Evolutionary conservation across 2,797 vertebrate species (phyloP), one percentile per base, ranked within the genome.

Genomic region (Pseudochaenichthys georgianus): DNA sequence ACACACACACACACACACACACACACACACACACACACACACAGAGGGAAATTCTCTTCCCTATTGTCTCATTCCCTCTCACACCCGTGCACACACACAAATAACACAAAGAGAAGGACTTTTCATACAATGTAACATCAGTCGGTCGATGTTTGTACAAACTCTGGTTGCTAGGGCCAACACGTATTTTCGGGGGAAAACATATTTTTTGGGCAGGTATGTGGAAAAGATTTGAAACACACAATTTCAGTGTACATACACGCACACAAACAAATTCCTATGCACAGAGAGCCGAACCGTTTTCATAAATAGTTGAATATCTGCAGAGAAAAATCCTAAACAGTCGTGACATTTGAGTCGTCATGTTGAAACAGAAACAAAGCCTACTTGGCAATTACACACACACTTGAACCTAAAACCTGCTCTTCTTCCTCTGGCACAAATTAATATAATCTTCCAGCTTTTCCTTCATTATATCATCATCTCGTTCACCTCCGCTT

Each of bases 11-110:
- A 28, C 28, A 28, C 28, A 28, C 28, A 28, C 28, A 28, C 28
- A 28, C 28, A 28, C 28, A 28, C 28, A 28, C 28, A 28, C 28
- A 28, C 28, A 28, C 28, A 28, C 28, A 28, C 28, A 28, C 28
- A 28, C 28, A 28, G 2, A 23, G 73, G 81, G 76, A 80, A 76
- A 84, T 75, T 82, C 70, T 63, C 77, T 60, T 72, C 57, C 62
- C 48, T 75, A 70, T 67, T 70, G 47, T 50, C 57, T 76, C 89
- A 89, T 90, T 83, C 65, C 31, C 64, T 48, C 65, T 62, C 66
- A 63, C 64, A 69, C 52, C 7, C 38, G 86, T 93, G 91, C 28
- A 28, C 93, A 93, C 43, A 90, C 90, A 93, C 53, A 92, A 89
- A 92, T 89, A 91, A 55, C 45, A 52, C 45, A 64, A 1, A 28